These are phyloP conservation scores for Heterohyrax brucei DNA, from an alignment of 2,797 vertebrate genomes.

Conservation along the genomic window DNA sequence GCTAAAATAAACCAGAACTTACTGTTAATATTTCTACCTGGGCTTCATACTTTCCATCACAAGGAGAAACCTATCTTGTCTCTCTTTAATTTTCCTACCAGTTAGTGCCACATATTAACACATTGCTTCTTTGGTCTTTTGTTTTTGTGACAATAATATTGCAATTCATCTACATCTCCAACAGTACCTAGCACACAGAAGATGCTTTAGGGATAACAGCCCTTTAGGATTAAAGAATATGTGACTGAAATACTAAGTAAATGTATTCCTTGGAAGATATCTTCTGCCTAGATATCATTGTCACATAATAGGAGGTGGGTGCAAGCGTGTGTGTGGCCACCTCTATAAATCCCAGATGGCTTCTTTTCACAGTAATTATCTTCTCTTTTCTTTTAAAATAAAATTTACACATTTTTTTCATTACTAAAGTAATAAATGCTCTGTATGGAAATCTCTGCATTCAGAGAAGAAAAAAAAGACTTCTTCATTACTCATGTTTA, in stretches of 20 bases:
- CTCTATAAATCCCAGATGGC: not conserved
- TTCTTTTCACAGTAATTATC: not conserved
- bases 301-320: not conserved
- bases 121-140: not conserved
- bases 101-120: constrained; percentile 11
- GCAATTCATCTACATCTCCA: not conserved
- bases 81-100: not conserved
- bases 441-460: not conserved
- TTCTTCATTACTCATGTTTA: not conserved
- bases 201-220: not conserved
- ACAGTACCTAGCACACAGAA: not conserved
- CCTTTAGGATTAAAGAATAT: constrained; percentile 35
- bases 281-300: constrained; percentile 21
- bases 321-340: not conserved
- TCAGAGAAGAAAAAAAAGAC: not conserved
- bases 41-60: not conserved
- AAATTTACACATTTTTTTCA: not conserved
- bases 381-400: constrained; percentile 46
- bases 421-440: not conserved
- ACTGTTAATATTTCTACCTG: not conserved
- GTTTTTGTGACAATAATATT: not conserved
- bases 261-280: not conserved
- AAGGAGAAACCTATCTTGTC: not conserved
- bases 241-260: constrained; percentile 31
- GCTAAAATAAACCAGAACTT: not conserved